These are phyloP conservation scores for Lysandra coridon DNA, from an alignment of 2,888 invertebrate genomes.

Conservation along the genomic window DNA sequence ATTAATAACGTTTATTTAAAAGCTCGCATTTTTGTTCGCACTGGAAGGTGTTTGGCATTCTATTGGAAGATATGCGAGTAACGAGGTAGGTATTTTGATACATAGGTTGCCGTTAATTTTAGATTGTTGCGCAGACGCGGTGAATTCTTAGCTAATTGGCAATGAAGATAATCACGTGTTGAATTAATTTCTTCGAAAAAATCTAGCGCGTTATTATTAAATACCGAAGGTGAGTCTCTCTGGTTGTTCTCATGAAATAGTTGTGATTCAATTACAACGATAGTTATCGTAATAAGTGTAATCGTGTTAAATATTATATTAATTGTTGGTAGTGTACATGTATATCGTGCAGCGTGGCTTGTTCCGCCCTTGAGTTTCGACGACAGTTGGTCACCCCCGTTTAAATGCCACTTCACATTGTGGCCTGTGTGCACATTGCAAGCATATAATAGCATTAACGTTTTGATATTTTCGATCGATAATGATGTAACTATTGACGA, in stretches of 20 bases:
- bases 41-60: conserved; percentile 80
- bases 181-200: conserved; percentile 49
- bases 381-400: conserved; percentile 80
- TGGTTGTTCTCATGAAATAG: conserved; percentile 5
- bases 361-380: conserved; percentile 69
- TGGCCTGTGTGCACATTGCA: conserved; percentile 75
- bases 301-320: conserved; percentile 71
- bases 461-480: conserved; percentile 60
- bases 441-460: conserved; percentile 60
- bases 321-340: conserved; percentile 74
- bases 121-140: conserved; percentile 80
- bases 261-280: conserved; percentile 12
- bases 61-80: conserved; percentile 79
- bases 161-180: conserved; percentile 71
- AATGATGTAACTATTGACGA: conserved; percentile 35
- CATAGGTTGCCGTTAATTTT: conserved; percentile 80
- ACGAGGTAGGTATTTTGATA: conserved; percentile 79
- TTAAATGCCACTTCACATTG: conserved; percentile 77
- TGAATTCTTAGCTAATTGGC: conserved; percentile 79
- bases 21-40: conserved; percentile 39
- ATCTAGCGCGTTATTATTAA: conserved; percentile 32
- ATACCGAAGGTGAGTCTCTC: conserved; percentile 18
- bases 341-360: conserved; percentile 75
- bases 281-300: conserved; percentile 43
- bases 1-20: conserved; percentile 19